Percentiles rank a stretch among this genome's conserved stretches.
These are phyloP conservation scores for Mesorhabditis belari DNA, from an alignment of 2,888 invertebrate species.

Conservation along the genomic window DNA sequence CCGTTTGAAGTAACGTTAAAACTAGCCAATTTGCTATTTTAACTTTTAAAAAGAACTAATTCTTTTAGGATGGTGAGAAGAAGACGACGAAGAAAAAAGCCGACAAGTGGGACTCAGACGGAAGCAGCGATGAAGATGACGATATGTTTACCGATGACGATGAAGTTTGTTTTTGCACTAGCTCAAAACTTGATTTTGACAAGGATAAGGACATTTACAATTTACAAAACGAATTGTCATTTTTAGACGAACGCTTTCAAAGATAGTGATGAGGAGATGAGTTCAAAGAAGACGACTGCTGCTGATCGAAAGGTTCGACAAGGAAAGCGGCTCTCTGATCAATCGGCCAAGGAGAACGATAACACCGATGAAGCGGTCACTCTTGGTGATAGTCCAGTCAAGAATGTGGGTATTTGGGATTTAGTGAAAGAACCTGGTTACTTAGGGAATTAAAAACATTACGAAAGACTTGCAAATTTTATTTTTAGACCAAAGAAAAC, in stretches of 20 bases:
- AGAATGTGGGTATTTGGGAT: too few relatives aligned
- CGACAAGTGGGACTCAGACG: neutral
- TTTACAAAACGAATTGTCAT: neutral
- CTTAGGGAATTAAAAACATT: neutral
- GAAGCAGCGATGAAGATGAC: neutral
- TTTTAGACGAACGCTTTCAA: neutral
- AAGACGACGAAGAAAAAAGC: too few relatives aligned
- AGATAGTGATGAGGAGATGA: conserved; percentile 5
- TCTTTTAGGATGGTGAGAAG: neutral
- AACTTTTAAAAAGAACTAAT: too few relatives aligned
- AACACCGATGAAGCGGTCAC: neutral
- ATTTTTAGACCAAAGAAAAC: neutral
- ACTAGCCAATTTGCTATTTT: too few relatives aligned
- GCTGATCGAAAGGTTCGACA: too few relatives aligned
- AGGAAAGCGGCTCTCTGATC: conserved; percentile 8
- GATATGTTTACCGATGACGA: too few relatives aligned
- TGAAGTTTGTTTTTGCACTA: neutral
- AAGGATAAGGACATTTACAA: neutral
- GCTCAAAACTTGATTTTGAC: neutral
- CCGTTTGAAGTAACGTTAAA: neutral
- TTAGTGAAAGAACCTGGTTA: conserved; percentile 13
- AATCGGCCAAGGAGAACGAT: conserved; percentile 18
- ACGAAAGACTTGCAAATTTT: neutral
- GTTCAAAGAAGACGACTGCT: conserved; percentile 2
- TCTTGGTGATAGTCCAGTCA: conserved; percentile 1